Conservation (phyloP, 2,113 vertebrate genomes). For the Notothenia coriiceps region DNA sequence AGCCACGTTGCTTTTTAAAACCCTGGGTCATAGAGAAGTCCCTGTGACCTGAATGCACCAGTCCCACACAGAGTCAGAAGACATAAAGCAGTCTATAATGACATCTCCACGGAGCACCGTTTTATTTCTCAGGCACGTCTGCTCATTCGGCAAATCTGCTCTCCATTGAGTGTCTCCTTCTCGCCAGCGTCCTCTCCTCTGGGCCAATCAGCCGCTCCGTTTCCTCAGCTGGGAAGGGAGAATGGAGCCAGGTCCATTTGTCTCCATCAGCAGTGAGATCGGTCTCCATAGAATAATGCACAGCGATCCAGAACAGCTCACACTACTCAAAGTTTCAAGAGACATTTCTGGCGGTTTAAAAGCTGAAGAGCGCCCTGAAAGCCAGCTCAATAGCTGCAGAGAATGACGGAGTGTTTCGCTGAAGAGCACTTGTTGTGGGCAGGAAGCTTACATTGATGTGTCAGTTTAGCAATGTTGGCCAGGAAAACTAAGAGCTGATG, state of each 20-base stretch:
- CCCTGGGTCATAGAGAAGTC: not conserved
- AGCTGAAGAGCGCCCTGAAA: not conserved
- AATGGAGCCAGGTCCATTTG: constrained; percentile 46
- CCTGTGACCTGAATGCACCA: constrained; percentile 9
- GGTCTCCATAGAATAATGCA: constrained; percentile 28
- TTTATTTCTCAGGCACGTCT: constrained; percentile 21
- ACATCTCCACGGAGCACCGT: not conserved
- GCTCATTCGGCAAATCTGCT: constrained; percentile 39
- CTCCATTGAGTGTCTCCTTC: constrained; percentile 19
- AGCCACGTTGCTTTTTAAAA: not conserved
- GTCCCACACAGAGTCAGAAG: not conserved
- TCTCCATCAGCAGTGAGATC: constrained; percentile 51
- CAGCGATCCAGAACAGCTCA: constrained; percentile 28
- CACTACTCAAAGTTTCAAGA: constrained; percentile 10
- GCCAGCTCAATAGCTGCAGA: not conserved
- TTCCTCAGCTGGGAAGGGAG: constrained; percentile 50
- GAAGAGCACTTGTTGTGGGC: constrained; percentile 9
- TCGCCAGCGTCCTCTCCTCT: constrained; percentile 3
- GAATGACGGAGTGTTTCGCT: not conserved
- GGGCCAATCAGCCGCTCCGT: constrained; percentile 38
- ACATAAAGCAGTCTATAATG: not conserved
- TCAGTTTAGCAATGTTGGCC: constrained; percentile 14
- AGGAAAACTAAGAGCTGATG: constrained; percentile 7
- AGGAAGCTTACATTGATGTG: not conserved
- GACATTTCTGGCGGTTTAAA: not conserved